Evolutionary conservation across 1,140 invertebrate genomes (phyloP), one percentile per base, ranked within the genome.

Genomic region (Homarus americanus): DNA sequence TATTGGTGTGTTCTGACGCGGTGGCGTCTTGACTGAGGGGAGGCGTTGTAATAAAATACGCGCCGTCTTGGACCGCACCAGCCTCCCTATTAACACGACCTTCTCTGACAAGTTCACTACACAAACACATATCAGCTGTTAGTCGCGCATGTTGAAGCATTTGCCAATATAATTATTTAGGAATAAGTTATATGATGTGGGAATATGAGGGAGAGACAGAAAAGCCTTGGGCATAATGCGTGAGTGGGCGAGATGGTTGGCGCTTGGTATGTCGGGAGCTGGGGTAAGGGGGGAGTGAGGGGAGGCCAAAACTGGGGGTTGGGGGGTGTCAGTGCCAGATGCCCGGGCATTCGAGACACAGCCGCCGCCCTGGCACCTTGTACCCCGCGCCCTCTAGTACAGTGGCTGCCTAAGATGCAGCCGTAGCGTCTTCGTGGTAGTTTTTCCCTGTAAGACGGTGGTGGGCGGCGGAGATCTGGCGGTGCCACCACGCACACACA

Each of bases 311-410:
- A 79, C 40, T 28, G 41, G 86, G 75, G 78, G 76, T 41, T 28
- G 17, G 83, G 76, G 86, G 58, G 44, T 78, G 75, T 32, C 85
- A 87, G 86, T 87, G 84, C 84, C 86, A 87, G 86, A 87, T 87
- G 86, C 86, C 86, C 73, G 38, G 75, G 83, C 86, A 87, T 79
- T 87, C 76, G 76, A 87, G 76, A 34, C 53, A 79, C 28, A 78
- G 86, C 86, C 36, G 86, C 75, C 53, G 78, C 53, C 28, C 53
- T 79, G 82, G 58, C 36, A 69, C 63, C 82, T 41, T n/a, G 40
- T 79, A 9, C 28, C 53, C 20, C 5, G 24, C 53, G 53, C 53
- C 4, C 53, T 58, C 53, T 24, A 20, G 20, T 58, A 20, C 53
- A 15, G 7, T 49, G 44, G 44, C 44, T 58, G 20, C 53, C 53